A percentile compares a stretch with the other conserved stretches of the same genome.
These are phyloP conservation scores for Peromyscus nudipes DNA, from an alignment of 2,797 vertebrate species.

Conservation along the genomic window DNA sequence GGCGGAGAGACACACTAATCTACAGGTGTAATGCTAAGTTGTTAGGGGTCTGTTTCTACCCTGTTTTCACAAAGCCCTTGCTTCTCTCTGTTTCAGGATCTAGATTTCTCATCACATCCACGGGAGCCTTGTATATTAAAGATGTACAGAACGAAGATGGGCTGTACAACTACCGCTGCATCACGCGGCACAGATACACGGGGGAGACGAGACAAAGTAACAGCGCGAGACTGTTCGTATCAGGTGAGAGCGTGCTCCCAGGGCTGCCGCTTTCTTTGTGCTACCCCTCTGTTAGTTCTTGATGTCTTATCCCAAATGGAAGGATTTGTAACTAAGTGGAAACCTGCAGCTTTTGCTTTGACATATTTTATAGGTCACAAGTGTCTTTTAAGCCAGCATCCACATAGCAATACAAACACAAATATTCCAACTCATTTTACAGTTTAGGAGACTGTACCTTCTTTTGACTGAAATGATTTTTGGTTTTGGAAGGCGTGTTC, in stretches of 20 bases:
- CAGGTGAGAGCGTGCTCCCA: slow-evolving; percentile 89
- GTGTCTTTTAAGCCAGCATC: neutral
- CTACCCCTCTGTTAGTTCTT: accelerated
- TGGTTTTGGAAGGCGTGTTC: neutral
- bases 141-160: slow-evolving; percentile 99
- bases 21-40: neutral
- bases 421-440: neutral
- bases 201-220: slow-evolving; percentile 99
- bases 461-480: neutral
- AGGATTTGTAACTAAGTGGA: neutral
- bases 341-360: neutral
- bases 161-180: slow-evolving; percentile 98
- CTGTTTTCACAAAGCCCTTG: accelerated
- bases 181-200: slow-evolving; percentile 98
- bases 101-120: slow-evolving; percentile 99
- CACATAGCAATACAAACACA: neutral
- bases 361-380: neutral
- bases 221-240: slow-evolving; percentile 98
- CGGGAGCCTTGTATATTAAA: slow-evolving; percentile 99
- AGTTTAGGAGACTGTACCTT: neutral
- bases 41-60: neutral
- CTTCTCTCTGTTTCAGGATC: slow-evolving; percentile 92
- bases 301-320: too few relatives aligned
- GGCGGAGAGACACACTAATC: too few relatives aligned
- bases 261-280: accelerated